Conservation (phyloP, 2,113 vertebrate genomes). For the Micronycteris hirsuta region DNA sequence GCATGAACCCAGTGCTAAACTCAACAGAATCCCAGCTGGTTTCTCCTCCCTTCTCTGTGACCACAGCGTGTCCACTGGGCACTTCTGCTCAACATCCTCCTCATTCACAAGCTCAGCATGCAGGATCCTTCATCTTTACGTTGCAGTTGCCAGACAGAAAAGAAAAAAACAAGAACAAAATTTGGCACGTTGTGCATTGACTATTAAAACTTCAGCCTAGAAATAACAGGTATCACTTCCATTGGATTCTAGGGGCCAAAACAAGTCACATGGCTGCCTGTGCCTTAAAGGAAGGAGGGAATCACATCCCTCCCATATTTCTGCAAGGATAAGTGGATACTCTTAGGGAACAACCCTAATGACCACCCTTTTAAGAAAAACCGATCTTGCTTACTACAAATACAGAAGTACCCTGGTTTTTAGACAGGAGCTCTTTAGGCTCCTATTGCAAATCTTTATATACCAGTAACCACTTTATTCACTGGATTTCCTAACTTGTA, state of each 20-base stretch:
- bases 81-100: not conserved
- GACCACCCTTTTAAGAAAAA: not conserved
- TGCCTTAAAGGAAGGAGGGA: not conserved
- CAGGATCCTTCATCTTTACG: accelerated
- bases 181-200: not conserved
- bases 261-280: not conserved
- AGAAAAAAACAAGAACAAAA: not conserved
- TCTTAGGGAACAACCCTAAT: not conserved
- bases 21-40: not conserved
- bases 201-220: not conserved
- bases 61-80: no score
- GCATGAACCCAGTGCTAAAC: no score
- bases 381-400: not conserved
- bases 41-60: not conserved
- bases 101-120: not conserved
- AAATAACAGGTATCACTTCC: not conserved
- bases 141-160: not conserved
- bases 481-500: not conserved
- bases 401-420: not conserved
- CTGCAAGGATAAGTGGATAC: not conserved
- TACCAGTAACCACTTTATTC: not conserved
- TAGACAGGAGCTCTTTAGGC: not conserved
- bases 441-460: not conserved
- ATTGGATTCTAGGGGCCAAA: not conserved
- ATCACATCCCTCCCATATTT: not conserved